Percentiles rank a stretch among this genome's conserved stretches.
These are phyloP conservation scores for Dermatemys mawii DNA, from an alignment of 2,113 vertebrate species.

Conservation along the genomic window DNA sequence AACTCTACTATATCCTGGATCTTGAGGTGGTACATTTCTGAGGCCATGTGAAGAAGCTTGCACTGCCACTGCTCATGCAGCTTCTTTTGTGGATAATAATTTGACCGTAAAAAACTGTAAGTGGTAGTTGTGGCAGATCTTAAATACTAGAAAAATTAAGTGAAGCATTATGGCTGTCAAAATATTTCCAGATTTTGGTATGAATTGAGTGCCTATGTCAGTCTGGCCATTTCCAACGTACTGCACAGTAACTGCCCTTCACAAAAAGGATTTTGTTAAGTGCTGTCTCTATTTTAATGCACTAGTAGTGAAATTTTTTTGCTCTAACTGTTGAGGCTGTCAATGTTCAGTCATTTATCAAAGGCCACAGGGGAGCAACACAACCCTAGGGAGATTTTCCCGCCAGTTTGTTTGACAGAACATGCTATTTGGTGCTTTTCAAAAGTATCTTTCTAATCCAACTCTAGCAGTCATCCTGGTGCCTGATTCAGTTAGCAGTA, in stretches of 20 bases:
- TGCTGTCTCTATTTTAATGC: background rate
- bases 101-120: background rate
- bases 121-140: background rate
- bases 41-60: background rate
- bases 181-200: background rate
- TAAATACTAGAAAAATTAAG: background rate
- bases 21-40: background rate
- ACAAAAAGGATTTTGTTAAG: background rate
- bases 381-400: background rate
- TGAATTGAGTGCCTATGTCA: background rate
- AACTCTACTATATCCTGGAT: background rate
- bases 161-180: background rate
- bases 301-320: fast-evolving
- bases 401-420: background rate
- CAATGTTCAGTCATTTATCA: background rate
- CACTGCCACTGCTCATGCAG: background rate
- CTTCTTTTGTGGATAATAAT: background rate
- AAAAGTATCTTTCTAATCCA: background rate
- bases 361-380: background rate
- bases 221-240: background rate
- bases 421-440: background rate
- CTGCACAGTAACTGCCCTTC: background rate
- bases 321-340: background rate
- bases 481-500: background rate
- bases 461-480: background rate